phyloP scores from a whole-genome alignment of 2,113 vertebrate genomes.

The Cettia cetti region DNA sequence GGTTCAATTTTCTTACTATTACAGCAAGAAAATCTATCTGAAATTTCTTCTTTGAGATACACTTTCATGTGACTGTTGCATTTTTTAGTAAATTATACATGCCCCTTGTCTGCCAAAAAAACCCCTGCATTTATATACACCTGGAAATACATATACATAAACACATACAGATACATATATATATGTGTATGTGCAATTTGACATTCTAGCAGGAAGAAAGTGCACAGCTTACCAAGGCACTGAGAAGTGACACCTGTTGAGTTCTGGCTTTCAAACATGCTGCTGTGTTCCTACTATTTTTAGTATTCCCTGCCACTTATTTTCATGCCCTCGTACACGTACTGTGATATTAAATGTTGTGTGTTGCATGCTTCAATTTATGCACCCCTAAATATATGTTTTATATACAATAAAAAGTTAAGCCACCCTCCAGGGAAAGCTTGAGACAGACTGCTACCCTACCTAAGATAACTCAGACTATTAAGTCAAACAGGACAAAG shows the following conservation, averaged over 20 bases:
- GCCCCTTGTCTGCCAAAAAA: slow-evolving; percentile 57
- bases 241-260: neutral
- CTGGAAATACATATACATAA: neutral
- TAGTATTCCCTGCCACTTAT: neutral
- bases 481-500: neutral
- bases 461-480: neutral
- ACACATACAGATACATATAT: neutral
- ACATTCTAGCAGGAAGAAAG: neutral
- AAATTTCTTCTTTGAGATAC: slow-evolving; percentile 81
- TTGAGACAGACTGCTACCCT: neutral
- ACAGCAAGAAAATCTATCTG: slow-evolving; percentile 81
- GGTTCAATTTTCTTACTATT: slow-evolving; percentile 80
- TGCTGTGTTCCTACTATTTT: neutral
- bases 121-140: neutral
- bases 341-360: neutral
- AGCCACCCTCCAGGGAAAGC: neutral
- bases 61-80: slow-evolving; percentile 76
- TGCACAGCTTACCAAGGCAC: neutral
- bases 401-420: neutral
- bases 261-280: neutral
- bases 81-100: slow-evolving; percentile 65
- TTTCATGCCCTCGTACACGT: neutral
- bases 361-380: neutral
- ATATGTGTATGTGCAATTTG: neutral
- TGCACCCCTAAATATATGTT: neutral